A percentile compares a stretch with the other conserved stretches of the same genome.
Conservation (phyloP, 2,113 vertebrate genomes). For the Takifugu flavidus region DNA sequence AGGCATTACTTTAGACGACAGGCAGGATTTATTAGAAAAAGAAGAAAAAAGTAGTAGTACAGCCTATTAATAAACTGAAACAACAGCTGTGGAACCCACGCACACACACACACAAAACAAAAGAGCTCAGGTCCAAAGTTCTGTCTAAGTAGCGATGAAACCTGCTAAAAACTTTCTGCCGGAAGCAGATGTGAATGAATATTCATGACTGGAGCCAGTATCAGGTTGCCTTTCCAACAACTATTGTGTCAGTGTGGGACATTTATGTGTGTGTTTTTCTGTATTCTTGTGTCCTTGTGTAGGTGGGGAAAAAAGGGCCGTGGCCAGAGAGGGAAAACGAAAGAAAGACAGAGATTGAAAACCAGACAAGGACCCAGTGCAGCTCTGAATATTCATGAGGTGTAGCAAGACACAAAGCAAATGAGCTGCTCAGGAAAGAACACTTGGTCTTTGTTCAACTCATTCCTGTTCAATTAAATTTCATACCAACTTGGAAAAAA, state of each 20-base stretch:
- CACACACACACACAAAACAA: conserved; percentile 13
- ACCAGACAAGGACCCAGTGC: conserved; percentile 40
- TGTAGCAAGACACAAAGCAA: conserved; percentile 28
- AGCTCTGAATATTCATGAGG: conserved; percentile 64
- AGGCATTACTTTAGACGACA: conserved; percentile 22
- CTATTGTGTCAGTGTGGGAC: conserved; percentile 46
- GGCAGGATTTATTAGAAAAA: conserved; percentile 13
- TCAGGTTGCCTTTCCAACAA: conserved; percentile 44
- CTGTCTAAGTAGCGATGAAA: conserved; percentile 58
- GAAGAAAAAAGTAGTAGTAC: conserved; percentile 20
- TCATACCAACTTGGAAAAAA: conserved; percentile 15
- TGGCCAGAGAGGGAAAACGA: conserved; percentile 44
- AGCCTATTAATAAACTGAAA: conserved; percentile 13
- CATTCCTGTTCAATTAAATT: conserved; percentile 35
- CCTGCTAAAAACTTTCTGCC: conserved; percentile 57
- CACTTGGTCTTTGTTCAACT: conserved; percentile 2
- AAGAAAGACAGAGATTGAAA: conserved; percentile 48
- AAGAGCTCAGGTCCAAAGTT: conserved; percentile 51
- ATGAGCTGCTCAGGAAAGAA: conserved; percentile 25
- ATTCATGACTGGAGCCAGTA: conserved; percentile 66
- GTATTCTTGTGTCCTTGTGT: conserved; percentile 1
- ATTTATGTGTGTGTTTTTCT: conserved; percentile 10
- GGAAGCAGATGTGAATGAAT: conserved; percentile 75
- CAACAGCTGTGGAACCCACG: conserved; percentile 7
- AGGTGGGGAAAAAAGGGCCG: conserved; percentile 56